Percentiles rank a stretch among this genome's conserved stretches.
These are phyloP conservation scores for Melierax canorus DNA, from an alignment of 2,113 vertebrate genomes.

Conservation along the genomic window DNA sequence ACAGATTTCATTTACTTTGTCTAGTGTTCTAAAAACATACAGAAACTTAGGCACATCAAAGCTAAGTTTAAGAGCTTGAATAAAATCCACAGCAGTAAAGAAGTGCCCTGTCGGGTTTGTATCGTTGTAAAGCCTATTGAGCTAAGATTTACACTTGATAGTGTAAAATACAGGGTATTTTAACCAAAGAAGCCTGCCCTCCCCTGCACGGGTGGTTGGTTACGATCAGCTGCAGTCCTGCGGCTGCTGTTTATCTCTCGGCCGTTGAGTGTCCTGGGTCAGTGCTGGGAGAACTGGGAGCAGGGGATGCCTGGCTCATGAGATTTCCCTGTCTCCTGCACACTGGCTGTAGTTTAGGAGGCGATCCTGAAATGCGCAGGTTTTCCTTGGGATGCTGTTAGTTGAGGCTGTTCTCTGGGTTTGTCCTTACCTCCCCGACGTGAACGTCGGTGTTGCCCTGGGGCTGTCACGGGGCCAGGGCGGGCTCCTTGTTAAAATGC, in stretches of 20 bases:
- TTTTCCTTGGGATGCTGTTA: background rate
- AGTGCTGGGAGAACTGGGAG: background rate
- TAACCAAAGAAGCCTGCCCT: background rate
- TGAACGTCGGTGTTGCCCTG: fast-evolving
- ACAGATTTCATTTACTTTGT: background rate
- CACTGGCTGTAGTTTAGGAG: background rate
- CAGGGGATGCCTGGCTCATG: fast-evolving
- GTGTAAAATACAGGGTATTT: background rate
- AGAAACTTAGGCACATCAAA: background rate
- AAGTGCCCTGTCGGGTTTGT: background rate
- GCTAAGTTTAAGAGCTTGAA: background rate
- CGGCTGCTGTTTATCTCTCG: background rate
- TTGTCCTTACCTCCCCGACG: background rate
- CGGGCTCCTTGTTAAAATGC: background rate
- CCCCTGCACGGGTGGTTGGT: background rate
- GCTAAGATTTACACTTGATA: background rate
- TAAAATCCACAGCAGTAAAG: background rate
- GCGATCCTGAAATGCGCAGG: fast-evolving
- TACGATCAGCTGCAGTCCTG: background rate
- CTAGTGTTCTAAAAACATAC: background rate
- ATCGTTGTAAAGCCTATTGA: background rate
- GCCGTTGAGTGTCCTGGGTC: background rate
- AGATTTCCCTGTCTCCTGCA: background rate
- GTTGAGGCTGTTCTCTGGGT: background rate
- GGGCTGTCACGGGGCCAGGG: background rate